These are phyloP conservation scores for Tetragnatha versicolor DNA, from an alignment of 1,140 invertebrate species.

Conservation along the genomic window DNA sequence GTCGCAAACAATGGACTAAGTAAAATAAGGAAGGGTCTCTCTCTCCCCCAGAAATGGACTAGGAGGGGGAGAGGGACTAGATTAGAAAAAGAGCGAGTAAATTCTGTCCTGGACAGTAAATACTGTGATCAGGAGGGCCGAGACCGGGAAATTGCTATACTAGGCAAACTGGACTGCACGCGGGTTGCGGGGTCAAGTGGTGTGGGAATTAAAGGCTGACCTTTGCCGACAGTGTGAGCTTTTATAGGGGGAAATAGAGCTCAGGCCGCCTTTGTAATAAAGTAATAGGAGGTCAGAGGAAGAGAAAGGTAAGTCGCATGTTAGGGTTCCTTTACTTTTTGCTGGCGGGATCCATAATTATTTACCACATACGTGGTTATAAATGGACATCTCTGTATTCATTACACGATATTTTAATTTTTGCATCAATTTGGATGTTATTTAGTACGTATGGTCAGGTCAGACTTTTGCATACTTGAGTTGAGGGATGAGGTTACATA, in stretches of 20 bases:
- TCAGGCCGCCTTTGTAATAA: neutral
- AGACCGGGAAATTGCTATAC: constrained; percentile 35
- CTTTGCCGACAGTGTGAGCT: neutral
- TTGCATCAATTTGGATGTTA: too few species aligned
- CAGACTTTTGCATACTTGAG: too few species aligned
- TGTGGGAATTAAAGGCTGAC: constrained; percentile 1
- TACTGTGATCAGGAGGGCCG: constrained; percentile 42
- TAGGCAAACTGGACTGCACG: neutral
- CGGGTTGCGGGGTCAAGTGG: constrained; percentile 13
- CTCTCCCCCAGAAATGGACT: constrained; percentile 27
- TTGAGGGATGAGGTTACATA: too few species aligned
- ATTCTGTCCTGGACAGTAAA: constrained; percentile 47
- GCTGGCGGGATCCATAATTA: too few species aligned
- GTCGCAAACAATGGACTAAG: constrained; percentile 51
- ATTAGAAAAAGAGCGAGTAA: constrained; percentile 51
- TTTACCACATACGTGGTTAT: too few species aligned
- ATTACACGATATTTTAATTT: too few species aligned
- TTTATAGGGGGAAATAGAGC: neutral
- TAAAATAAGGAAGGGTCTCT: constrained; percentile 38
- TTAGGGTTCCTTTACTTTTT: too few species aligned
- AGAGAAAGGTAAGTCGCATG: too few species aligned
- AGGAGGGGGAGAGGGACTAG: constrained; percentile 12
- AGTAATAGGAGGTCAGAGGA: neutral
- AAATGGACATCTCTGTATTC: too few species aligned
- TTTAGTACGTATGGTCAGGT: too few species aligned